Evolutionary conservation across 1,140 invertebrate genomes (phyloP), one percentile per base, ranked within the genome.

Genomic region (Pogonognathellus flavescens): DNA sequence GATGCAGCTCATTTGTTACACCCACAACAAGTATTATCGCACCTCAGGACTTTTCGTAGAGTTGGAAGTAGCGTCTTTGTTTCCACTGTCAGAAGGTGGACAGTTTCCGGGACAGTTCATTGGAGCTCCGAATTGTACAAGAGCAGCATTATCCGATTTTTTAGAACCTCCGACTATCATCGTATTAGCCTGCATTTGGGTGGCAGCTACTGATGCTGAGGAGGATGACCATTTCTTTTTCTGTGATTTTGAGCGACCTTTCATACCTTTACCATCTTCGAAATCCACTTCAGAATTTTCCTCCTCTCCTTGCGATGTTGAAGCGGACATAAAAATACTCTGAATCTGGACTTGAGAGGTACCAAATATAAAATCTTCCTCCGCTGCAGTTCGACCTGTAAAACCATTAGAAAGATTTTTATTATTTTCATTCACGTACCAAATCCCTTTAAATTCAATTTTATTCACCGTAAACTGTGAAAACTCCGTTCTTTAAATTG

Each of bases 181-280:
- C 14, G 31, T 76, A 50, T 76, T 49, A 9, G 70, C 5, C 6
- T 0, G 0, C 16, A 76, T 20, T 18, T n/a, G n/a, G 4, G 14
- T 41, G 7, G 70, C 16, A 20, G 14, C 14, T 14, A 7, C 70
- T 49, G 31, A 49, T 50, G 16, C 6, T n/a, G 25, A 7, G 6
- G 41, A 18, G 1, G 70, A n/a, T 0, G 70, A 49, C 70, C 70
- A 76, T 49, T 76, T 76, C 41, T 50, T 76, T 50, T 76, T 76
- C 6, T 13, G 9, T 4, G 70, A 9, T 31, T 76, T 76, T 10
- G 70, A n/a, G 5, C 49, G 70, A 13, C 70, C 70, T 18, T 16
- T 49, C 5, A 50, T 9, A 13, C 66, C 66, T 4, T 72, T 16
- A 0, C 16, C 31, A 18, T 76, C n/a, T 10, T n/a, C 0, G 16